Evolutionary conservation across 2,797 vertebrate genomes (phyloP).

Genomic region (Micropoecilia bifurca): DNA sequence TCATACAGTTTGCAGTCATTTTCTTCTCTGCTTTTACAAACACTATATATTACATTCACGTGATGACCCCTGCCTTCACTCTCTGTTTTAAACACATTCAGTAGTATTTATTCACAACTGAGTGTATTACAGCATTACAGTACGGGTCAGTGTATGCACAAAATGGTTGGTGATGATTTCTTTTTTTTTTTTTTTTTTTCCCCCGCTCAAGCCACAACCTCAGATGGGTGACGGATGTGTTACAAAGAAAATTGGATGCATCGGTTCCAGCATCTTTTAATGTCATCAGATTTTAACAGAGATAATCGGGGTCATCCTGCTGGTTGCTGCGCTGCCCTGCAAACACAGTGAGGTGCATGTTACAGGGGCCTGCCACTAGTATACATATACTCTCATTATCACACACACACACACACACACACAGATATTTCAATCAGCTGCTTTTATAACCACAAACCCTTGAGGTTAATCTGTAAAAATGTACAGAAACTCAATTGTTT

Average conservation of each 20-base stretch:
- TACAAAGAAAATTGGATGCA: conserved; percentile 24
- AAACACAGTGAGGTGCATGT: conserved; percentile 60
- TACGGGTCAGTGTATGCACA: conserved; percentile 41
- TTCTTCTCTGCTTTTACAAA: conserved; percentile 51
- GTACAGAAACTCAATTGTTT: not conserved
- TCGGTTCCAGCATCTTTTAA: conserved; percentile 15
- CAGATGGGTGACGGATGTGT: conserved; percentile 25
- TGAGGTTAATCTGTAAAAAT: conserved; percentile 33
- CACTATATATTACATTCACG: conserved; percentile 74
- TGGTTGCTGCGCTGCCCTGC: conserved; percentile 52
- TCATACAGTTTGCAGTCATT: conserved; percentile 49
- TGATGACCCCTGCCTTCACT: conserved; percentile 53
- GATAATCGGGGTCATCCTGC: conserved; percentile 29
- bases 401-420: conserved; percentile 7
- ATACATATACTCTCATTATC: conserved; percentile 26
- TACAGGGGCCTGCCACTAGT: conserved; percentile 68
- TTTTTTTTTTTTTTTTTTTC: conserved; percentile 9
- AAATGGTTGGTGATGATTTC: conserved; percentile 22
- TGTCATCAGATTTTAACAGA: conserved; percentile 26
- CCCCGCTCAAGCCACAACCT: conserved; percentile 10
- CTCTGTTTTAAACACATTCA: conserved; percentile 71
- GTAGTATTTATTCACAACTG: conserved; percentile 74
- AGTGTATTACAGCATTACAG: conserved; percentile 44
- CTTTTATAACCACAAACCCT: conserved; percentile 25
- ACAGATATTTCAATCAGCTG: conserved; percentile 1